Percentiles rank a stretch among this genome's conserved stretches.
Evolutionary conservation across 2,888 invertebrate genomes (phyloP).

Genomic region (Leucophora obtusa): DNA sequence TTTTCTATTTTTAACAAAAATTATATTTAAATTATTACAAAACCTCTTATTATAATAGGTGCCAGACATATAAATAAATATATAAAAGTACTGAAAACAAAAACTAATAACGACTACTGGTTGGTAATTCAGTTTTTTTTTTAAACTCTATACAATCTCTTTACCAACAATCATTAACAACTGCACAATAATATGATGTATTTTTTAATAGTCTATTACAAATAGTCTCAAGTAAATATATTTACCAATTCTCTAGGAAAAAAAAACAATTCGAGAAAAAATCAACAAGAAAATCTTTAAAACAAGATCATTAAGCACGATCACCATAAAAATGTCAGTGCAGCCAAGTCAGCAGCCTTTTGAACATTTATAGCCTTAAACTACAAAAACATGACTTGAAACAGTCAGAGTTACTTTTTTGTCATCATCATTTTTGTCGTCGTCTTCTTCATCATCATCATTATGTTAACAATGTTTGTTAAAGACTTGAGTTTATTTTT

Average conservation of each 20-base stretch:
- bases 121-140: conserved; percentile 18
- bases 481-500: conserved; percentile 67
- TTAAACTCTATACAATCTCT: conserved; percentile 30
- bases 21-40: background rate
- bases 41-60: conserved; percentile 46
- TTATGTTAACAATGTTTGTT: conserved; percentile 67
- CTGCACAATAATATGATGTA: conserved; percentile 1
- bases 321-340: conserved; percentile 48
- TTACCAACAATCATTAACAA: conserved; percentile 46
- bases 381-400: conserved; percentile 42
- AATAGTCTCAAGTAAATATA: conserved; percentile 73
- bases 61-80: conserved; percentile 58
- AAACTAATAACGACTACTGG: conserved; percentile 43
- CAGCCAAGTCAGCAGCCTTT: conserved; percentile 16
- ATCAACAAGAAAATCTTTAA: conserved; percentile 50
- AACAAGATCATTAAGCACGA: conserved; percentile 66
- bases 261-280: no score
- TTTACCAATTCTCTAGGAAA: conserved; percentile 68
- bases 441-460: conserved; percentile 37
- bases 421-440: conserved; percentile 12
- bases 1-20: background rate
- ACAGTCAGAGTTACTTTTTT: conserved; percentile 16
- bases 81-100: background rate
- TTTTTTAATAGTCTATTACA: conserved; percentile 37
- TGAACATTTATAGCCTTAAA: conserved; percentile 34